A percentile compares a stretch with the other conserved stretches of the same genome.
Conservation (phyloP, 2,113 vertebrate genomes). For the Sebastes fasciatus region DNA sequence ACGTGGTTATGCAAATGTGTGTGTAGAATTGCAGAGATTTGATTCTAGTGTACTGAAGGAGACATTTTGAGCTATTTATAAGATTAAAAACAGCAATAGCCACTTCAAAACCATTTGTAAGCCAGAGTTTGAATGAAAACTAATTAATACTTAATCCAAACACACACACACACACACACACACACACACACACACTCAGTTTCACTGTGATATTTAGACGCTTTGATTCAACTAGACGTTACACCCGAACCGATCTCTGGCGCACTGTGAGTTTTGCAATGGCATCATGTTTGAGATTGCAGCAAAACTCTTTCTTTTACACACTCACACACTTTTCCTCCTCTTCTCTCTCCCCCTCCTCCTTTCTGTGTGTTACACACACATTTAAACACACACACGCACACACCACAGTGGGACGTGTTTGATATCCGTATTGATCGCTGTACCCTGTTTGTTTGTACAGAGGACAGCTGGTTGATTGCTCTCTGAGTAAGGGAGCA, state of each 20-base stretch:
- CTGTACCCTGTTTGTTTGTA: slow-evolving; percentile 74
- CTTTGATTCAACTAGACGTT: neutral
- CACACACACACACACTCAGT: neutral
- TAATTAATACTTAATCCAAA: neutral
- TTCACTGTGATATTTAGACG: neutral
- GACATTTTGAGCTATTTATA: neutral
- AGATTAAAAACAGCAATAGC: neutral
- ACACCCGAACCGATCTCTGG: neutral
- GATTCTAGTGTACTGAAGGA: neutral
- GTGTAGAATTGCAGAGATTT: neutral
- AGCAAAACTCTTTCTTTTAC: slow-evolving; percentile 10
- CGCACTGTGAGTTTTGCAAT: slow-evolving; percentile 6
- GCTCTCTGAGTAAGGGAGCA: slow-evolving; percentile 73
- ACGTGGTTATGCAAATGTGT: neutral
- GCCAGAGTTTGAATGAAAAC: neutral
- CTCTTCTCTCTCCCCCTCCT: neutral
- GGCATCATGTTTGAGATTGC: slow-evolving; percentile 17
- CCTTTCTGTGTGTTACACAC: slow-evolving; percentile 28
- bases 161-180: neutral
- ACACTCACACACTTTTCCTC: slow-evolving; percentile 5
- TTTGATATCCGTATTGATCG: slow-evolving; percentile 81
- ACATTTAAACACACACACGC: slow-evolving; percentile 30
- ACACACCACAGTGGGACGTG: slow-evolving; percentile 62
- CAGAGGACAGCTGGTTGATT: slow-evolving; percentile 78
- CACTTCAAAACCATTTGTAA: neutral